Evolutionary conservation across 2,113 vertebrate species (phyloP).

Genomic region (Orthochromis malagaraziensis): DNA sequence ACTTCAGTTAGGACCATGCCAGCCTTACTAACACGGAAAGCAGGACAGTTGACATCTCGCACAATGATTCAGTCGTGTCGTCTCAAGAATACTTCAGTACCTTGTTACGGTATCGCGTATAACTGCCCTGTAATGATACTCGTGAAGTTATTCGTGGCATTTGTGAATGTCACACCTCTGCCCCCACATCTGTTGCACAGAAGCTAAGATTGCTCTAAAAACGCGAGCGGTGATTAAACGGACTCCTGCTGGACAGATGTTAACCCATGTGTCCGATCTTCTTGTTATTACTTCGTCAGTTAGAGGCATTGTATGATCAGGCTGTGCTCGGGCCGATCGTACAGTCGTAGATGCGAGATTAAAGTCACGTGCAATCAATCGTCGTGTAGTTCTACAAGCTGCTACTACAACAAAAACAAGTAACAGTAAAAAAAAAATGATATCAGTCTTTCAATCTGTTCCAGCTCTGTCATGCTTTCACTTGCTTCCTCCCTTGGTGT

Average conservation of each 20-base stretch:
- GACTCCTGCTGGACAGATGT: background rate
- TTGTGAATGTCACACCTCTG: conserved; percentile 21
- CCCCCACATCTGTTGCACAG: background rate
- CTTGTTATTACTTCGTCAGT: background rate
- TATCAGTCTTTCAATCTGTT: conserved; percentile 1
- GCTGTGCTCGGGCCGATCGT: background rate
- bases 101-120: background rate
- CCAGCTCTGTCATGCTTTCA: conserved; percentile 45
- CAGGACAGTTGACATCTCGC: background rate
- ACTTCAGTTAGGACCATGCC: background rate
- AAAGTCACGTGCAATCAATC: background rate
- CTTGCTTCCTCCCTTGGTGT: conserved; percentile 23
- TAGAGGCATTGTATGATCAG: background rate
- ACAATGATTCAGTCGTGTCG: background rate
- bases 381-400: background rate
- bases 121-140: background rate
- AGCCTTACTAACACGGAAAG: background rate
- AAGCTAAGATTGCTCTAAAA: background rate
- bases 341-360: background rate
- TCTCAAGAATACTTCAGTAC: background rate
- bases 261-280: background rate
- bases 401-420: background rate
- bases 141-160: background rate
- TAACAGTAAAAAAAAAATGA: background rate
- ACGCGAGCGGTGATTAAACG: background rate